Base-by-base conservation (phyloP, 2,888 invertebrate genomes). In the Drosophila atripex region DNA sequence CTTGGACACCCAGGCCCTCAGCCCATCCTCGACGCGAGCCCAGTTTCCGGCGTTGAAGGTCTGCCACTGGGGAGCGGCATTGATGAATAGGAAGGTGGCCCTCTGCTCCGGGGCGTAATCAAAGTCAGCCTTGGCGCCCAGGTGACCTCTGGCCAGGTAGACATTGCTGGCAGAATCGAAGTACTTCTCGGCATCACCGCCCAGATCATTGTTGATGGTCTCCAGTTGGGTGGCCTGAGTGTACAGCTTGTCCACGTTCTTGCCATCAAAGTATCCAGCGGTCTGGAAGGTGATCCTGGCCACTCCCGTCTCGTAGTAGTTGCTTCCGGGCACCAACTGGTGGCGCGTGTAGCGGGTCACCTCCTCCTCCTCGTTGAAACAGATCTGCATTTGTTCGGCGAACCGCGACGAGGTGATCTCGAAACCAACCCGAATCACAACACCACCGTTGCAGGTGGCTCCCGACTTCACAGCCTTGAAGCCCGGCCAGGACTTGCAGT, bases 41-140 rank as follows among this genome's bases (percentile, higher is more conserved):
- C 94, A 94, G 78, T 94, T 94, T 28, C 93, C 93, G 0, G 91
- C 93, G 78, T 95, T 95, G 79, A 94, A 93, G 1, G 91, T 91
- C 77, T 93, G 92, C 93, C 93, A 94, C 66, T 94, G 93, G 0
- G 94, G 94, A 0, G 93, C 93, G 0, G 90, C 92, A 76, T 94
- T 94, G 7, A 93, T 90, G 76, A 93, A 93, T 66, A 93, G 92
- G 88, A 93, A 93, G 1, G 93, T 93, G 1, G 93, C 92, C 18
- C 91, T 90, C 71, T 93, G 93, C 71, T 93, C 92, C 1, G 90
- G 78, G 0, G 90, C 92, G 73, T 92, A 93, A 9, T 93, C 90
- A 55, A 93, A 93, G 85, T 94, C 93, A 0, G 92, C 91, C 76
- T 92, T 93, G 3, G 93, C 93, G 0, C 92, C 91, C 23, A 93